These are phyloP conservation scores for Augochlora pura DNA, from an alignment of 1,140 invertebrate genomes.

Conservation along the genomic window DNA sequence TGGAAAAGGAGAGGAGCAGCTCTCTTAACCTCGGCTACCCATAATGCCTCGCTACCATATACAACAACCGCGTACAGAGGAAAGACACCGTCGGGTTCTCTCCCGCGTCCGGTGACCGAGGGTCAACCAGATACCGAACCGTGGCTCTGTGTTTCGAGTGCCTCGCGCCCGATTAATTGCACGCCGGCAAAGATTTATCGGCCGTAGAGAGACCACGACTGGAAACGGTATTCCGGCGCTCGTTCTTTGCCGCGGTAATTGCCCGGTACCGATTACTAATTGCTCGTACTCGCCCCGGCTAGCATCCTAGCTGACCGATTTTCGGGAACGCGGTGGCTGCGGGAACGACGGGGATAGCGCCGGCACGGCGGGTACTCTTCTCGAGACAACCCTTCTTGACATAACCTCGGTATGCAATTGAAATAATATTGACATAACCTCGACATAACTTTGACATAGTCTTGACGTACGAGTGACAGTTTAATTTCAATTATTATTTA, in stretches of 20 bases:
- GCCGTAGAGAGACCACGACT: slow-evolving; percentile 49
- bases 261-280: slow-evolving; percentile 67
- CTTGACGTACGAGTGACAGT: no score
- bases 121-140: slow-evolving; percentile 70
- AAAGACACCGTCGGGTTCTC: slow-evolving; percentile 55
- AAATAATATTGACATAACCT: no score
- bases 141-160: slow-evolving; percentile 65
- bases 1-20: slow-evolving; percentile 7
- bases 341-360: no score
- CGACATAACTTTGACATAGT: no score
- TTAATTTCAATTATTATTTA: no score
- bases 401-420: no score
- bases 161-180: slow-evolving; percentile 73
- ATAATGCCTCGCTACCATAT: slow-evolving; percentile 55
- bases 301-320: slow-evolving; percentile 37
- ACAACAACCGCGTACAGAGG: slow-evolving; percentile 47
- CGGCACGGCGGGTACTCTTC: no score
- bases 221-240: slow-evolving; percentile 60
- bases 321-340: slow-evolving; percentile 24
- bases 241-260: slow-evolving; percentile 65
- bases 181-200: slow-evolving; percentile 68
- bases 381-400: no score
- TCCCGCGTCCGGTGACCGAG: slow-evolving; percentile 60
- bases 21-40: slow-evolving; percentile 47
- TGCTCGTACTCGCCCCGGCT: slow-evolving; percentile 42